These are phyloP conservation scores for Plutomurus gul DNA, from an alignment of 1,140 invertebrate species.

Conservation along the genomic window DNA sequence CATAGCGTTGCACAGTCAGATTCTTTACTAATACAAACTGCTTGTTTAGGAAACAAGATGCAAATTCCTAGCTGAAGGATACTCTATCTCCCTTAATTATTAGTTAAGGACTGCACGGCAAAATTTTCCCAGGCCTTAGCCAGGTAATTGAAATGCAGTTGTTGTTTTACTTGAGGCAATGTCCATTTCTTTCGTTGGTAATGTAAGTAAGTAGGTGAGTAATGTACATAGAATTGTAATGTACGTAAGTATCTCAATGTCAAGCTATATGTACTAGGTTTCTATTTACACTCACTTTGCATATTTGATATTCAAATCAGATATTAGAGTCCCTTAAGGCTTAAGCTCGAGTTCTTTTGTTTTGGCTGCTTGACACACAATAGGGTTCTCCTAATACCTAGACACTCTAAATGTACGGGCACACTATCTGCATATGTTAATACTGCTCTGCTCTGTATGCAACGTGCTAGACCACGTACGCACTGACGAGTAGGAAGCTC, in stretches of 20 bases:
- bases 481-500: no score
- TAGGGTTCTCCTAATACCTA: constrained; percentile 6
- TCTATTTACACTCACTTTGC: constrained; percentile 16
- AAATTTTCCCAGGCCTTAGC: constrained; percentile 5
- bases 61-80: constrained; percentile 1
- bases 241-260: background rate
- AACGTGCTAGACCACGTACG: no score
- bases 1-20: no score
- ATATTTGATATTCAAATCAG: constrained; percentile 48
- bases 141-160: constrained; percentile 26
- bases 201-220: no score
- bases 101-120: background rate
- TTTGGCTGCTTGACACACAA: background rate
- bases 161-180: constrained; percentile 29
- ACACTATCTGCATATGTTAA: no score
- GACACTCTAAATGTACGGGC: no score
- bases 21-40: background rate
- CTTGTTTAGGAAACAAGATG: background rate
- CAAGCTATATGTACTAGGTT: background rate
- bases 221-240: no score
- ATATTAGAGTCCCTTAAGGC: background rate
- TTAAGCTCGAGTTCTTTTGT: background rate
- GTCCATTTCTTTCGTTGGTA: constrained; percentile 4
- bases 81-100: constrained; percentile 31
- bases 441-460: no score